These are phyloP conservation scores for Vultur gryphus DNA, from an alignment of 2,797 vertebrate species.

Conservation along the genomic window DNA sequence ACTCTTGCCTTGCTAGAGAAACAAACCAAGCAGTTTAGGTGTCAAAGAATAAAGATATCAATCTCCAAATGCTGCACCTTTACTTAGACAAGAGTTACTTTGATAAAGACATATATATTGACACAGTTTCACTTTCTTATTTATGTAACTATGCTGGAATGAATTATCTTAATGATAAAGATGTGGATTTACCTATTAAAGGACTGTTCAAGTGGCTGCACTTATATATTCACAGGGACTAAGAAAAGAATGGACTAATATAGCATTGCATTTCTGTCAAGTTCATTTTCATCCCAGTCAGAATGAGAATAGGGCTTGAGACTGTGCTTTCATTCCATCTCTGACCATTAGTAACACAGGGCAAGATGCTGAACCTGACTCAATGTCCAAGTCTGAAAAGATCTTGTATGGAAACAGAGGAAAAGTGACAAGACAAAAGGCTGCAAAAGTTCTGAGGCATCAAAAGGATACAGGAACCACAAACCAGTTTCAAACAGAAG, in stretches of 20 bases:
- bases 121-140: neutral
- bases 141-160: neutral
- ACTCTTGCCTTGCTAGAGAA: neutral
- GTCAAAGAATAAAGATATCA: neutral
- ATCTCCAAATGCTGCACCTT: neutral
- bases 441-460: neutral
- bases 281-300: neutral
- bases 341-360: neutral
- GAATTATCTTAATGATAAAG: neutral
- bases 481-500: neutral
- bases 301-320: neutral
- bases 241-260: neutral
- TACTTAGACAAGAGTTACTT: neutral
- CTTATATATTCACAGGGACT: neutral
- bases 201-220: neutral
- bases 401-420: neutral
- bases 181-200: neutral
- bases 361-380: neutral
- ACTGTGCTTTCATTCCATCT: neutral
- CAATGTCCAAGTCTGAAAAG: neutral
- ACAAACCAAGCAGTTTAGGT: neutral
- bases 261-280: neutral
- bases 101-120: neutral
- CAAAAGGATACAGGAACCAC: neutral
- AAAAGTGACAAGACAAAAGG: neutral